Conservation (phyloP, 2,797 vertebrate genomes). For the Neosilurus hyrtlii region DNA sequence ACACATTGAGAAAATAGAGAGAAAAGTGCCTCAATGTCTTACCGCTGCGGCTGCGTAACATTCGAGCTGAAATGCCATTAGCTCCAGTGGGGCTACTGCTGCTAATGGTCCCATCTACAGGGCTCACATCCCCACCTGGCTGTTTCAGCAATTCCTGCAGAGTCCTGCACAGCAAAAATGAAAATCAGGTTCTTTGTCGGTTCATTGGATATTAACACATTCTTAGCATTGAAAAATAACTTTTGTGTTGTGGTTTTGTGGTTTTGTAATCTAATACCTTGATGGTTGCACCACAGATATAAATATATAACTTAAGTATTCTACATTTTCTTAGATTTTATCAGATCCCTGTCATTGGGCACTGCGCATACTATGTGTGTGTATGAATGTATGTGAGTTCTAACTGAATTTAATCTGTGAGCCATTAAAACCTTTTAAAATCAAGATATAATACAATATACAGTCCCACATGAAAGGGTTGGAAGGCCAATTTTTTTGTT, state of each 20-base stretch:
- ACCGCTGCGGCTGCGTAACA: constrained; percentile 83
- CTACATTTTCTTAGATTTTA: not conserved
- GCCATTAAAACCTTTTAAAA: not conserved
- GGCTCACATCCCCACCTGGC: constrained; percentile 72
- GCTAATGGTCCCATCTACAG: constrained; percentile 65
- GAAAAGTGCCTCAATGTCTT: constrained; percentile 56
- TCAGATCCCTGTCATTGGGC: not conserved
- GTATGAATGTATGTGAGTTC: not conserved
- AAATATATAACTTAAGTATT: not conserved
- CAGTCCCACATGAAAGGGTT: not conserved
- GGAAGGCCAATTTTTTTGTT: not conserved
- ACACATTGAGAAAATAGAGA: not conserved
- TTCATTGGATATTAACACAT: not conserved
- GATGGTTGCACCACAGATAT: not conserved
- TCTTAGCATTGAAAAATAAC: not conserved
- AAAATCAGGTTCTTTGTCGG: not conserved
- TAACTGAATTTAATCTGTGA: constrained; percentile 8
- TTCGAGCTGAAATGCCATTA: constrained; percentile 75
- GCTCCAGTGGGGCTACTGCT: constrained; percentile 66
- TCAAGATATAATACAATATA: not conserved
- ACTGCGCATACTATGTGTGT: not conserved
- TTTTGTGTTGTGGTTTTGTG: not conserved
- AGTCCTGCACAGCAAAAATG: constrained; percentile 69
- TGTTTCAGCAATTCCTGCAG: constrained; percentile 92
- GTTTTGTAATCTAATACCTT: not conserved